These are phyloP conservation scores for Leuciscus idus DNA, from an alignment of 2,113 vertebrate genomes.

Conservation along the genomic window DNA sequence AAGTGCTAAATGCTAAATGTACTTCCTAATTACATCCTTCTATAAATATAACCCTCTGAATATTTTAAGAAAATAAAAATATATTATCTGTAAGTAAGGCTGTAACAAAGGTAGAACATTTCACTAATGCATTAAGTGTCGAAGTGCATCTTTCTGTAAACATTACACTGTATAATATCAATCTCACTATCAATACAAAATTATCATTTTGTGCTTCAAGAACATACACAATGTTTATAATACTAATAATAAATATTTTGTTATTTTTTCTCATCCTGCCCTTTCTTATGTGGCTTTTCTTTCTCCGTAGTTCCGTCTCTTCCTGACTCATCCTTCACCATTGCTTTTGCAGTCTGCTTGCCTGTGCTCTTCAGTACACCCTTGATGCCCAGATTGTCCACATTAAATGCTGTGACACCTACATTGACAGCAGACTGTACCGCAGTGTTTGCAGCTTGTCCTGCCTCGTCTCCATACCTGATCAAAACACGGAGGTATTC, in stretches of 20 bases:
- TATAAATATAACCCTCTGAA: not conserved
- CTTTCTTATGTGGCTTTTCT: constrained; percentile 26
- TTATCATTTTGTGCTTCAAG: not conserved
- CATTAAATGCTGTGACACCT: constrained; percentile 84
- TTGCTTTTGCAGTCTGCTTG: constrained; percentile 78
- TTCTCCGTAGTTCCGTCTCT: constrained; percentile 62
- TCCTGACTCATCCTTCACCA: constrained; percentile 59
- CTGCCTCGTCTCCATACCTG: constrained; percentile 87
- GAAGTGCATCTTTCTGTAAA: not conserved
- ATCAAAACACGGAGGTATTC: constrained; percentile 55
- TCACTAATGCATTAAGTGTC: not conserved
- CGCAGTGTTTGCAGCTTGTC: constrained; percentile 82
- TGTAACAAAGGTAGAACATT: not conserved
- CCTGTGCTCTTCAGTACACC: constrained; percentile 82
- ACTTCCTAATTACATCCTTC: not conserved
- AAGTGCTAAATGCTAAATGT: not conserved
- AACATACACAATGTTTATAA: not conserved
- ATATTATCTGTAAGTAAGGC: not conserved
- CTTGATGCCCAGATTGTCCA: constrained; percentile 86
- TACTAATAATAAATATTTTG: too few species aligned
- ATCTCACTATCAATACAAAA: not conserved
- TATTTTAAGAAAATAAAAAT: not conserved
- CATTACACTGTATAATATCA: not conserved
- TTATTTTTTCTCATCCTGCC: constrained; percentile 48
- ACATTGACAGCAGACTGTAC: constrained; percentile 85